Percentiles rank a stretch among this genome's conserved stretches.
phyloP scores from a whole-genome alignment of 2,888 invertebrate species.

The Leptinotarsa juncta region DNA sequence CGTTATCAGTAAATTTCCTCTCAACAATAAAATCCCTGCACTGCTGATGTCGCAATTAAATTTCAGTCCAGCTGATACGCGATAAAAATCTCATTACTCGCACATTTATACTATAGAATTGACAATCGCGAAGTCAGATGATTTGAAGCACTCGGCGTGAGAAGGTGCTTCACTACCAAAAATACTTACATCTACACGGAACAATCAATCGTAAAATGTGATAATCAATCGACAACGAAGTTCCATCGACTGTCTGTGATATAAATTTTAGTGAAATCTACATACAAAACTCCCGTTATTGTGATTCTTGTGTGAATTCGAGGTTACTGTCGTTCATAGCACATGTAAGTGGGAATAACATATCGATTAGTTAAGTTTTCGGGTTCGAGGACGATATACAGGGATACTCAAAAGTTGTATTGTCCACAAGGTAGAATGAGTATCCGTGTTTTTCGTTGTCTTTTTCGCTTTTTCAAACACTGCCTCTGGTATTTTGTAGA shows the following conservation, averaged over 20 bases:
- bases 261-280: conserved; percentile 6
- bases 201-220: conserved; percentile 1
- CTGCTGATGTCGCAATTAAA: neutral
- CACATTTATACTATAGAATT: neutral
- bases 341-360: neutral
- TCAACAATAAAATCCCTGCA: neutral
- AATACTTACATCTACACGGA: too few relatives aligned
- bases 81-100: conserved; percentile 1
- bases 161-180: conserved; percentile 1
- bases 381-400: neutral
- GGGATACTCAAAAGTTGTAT: neutral
- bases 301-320: neutral
- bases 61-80: neutral
- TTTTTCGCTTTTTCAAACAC: neutral
- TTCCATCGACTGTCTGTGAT: conserved; percentile 3
- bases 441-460: too few relatives aligned
- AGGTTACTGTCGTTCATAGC: neutral
- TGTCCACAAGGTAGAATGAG: neutral
- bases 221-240: neutral
- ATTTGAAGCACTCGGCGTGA: neutral
- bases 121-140: conserved; percentile 3
- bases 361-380: neutral
- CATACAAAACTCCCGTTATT: neutral
- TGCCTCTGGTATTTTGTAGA: neutral
- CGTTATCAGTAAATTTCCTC: neutral